Conservation (phyloP, 1,140 invertebrate species). For the Trachelipus rathkii region DNA sequence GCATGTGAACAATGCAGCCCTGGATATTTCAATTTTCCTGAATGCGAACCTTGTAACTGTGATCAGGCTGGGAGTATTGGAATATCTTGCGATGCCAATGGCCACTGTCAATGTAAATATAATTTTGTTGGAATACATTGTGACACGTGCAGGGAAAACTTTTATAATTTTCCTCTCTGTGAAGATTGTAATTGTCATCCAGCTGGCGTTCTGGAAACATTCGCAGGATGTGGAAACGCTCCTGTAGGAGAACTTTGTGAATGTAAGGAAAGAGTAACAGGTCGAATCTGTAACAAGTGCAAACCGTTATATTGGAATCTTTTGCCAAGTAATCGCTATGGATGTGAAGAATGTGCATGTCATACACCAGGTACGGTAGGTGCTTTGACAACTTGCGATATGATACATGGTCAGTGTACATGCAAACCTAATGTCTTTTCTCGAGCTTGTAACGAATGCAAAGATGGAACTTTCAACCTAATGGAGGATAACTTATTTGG, state of each 20-base stretch:
- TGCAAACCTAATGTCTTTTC: constrained; percentile 77
- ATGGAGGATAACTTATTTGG: constrained; percentile 77
- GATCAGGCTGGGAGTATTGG: constrained; percentile 81
- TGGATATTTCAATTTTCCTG: constrained; percentile 88
- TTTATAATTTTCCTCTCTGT: constrained; percentile 94
- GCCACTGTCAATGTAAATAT: constrained; percentile 76
- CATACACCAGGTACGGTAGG: constrained; percentile 77
- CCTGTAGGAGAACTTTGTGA: constrained; percentile 87
- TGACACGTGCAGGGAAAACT: constrained; percentile 83
- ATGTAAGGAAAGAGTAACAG: constrained; percentile 89
- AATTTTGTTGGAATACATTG: constrained; percentile 83
- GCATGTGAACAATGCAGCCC: constrained; percentile 91
- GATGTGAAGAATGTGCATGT: constrained; percentile 89
- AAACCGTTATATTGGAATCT: constrained; percentile 93
- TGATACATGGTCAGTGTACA: constrained; percentile 74
- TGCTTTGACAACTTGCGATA: constrained; percentile 74
- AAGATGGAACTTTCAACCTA: constrained; percentile 78
- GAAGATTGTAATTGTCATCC: constrained; percentile 98
- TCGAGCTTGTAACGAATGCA: constrained; percentile 71
- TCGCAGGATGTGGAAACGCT: constrained; percentile 80
- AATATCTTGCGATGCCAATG: constrained; percentile 80
- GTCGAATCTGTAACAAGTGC: constrained; percentile 91
- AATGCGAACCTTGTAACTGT: constrained; percentile 86
- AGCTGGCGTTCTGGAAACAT: constrained; percentile 81
- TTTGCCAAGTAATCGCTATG: constrained; percentile 74